Evolutionary conservation across 2,797 vertebrate genomes (phyloP).

Genomic region (Anguilla obscura): DNA sequence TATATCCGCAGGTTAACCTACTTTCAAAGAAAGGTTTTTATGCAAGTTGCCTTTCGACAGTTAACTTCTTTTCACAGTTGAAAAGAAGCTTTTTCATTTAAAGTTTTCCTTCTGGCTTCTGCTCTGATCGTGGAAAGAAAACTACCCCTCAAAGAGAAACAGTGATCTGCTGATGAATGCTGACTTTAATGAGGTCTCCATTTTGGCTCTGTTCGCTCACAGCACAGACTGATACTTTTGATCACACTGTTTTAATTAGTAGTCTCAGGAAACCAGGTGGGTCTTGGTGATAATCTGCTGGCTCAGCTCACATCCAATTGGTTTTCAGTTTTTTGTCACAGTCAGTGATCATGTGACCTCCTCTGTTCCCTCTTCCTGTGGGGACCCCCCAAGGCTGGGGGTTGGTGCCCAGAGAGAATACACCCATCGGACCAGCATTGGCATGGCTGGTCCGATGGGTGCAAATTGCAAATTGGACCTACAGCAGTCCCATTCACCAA

Average conservation of each 20-base stretch:
- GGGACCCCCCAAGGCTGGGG: background rate
- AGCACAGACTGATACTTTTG: background rate
- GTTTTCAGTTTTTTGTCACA: background rate
- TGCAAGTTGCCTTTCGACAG: background rate
- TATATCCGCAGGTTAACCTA: background rate
- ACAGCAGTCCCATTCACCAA: background rate
- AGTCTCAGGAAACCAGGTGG: background rate
- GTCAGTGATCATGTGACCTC: background rate
- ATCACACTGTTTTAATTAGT: slow-evolving; percentile 6
- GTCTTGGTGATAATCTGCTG: background rate
- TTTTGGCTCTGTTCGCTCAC: background rate
- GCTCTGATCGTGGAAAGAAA: background rate
- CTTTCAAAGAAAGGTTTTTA: background rate
- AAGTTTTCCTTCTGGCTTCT: background rate
- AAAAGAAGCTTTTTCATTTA: background rate
- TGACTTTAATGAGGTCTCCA: background rate
- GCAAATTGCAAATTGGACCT: background rate
- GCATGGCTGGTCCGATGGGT: too few species aligned
- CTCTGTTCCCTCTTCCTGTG: background rate
- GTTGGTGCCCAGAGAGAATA: background rate
- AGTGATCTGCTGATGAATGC: background rate
- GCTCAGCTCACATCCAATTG: background rate
- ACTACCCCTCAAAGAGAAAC: background rate
- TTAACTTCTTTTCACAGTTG: slow-evolving; percentile 3
- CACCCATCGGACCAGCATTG: background rate